Evolutionary conservation across 53 echinoderm and acorn worm species (phyloP).

Genomic region (Arbacia lixula): DNA sequence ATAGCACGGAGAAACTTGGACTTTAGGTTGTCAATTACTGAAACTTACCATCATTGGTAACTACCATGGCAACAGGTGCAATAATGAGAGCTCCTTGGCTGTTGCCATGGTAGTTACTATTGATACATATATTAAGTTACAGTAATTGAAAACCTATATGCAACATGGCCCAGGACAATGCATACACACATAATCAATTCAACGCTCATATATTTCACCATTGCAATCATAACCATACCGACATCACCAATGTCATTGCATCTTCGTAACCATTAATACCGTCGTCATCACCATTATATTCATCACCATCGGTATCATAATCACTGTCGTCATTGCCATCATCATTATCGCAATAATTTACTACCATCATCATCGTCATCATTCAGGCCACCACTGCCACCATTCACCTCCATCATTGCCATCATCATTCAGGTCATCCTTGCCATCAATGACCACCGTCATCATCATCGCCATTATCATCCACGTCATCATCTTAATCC

Average conservation of each 20-base stretch:
- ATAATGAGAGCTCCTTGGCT: too few species aligned
- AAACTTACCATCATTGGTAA: too few species aligned
- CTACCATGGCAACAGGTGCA: too few species aligned
- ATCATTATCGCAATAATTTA: background rate
- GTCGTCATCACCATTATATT: background rate
- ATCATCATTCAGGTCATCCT: background rate
- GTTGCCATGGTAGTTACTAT: too few species aligned
- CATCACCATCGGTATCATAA: background rate
- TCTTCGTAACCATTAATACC: background rate
- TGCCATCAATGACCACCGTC: background rate
- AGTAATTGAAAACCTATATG: too few species aligned
- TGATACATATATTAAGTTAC: too few species aligned
- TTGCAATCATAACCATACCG: background rate
- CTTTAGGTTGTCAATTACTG: too few species aligned
- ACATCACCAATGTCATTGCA: background rate
- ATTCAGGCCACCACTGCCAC: background rate
- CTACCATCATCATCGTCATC: background rate
- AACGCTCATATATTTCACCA: background rate
- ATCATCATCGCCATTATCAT: slow-evolving; percentile 2
- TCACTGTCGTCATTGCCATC: background rate
- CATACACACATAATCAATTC: background rate
- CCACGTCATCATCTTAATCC: background rate
- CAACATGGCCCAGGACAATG: too few species aligned
- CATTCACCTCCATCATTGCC: background rate
- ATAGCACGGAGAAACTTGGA: too few species aligned